These are phyloP conservation scores for Trimorus sp. DNA, from an alignment of 2,888 invertebrate genomes.

Conservation along the genomic window DNA sequence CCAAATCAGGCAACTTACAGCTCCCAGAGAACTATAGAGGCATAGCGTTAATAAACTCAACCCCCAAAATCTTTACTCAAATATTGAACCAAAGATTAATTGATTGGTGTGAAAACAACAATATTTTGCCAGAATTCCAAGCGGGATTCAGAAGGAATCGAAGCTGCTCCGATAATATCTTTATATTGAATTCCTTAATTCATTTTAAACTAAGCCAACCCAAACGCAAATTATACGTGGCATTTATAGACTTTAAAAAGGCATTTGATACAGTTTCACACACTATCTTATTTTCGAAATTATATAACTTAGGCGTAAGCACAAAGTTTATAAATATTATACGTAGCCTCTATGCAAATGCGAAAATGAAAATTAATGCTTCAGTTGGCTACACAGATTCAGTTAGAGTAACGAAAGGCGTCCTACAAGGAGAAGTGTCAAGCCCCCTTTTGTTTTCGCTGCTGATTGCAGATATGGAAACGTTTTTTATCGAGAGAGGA, in stretches of 20 bases:
- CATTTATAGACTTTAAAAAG: background rate
- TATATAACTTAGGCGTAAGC: background rate
- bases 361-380: background rate
- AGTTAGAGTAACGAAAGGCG: background rate
- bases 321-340: background rate
- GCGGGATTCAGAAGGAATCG: background rate
- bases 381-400: background rate
- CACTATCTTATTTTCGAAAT: background rate
- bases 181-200: constrained; percentile 1
- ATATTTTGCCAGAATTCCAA: background rate
- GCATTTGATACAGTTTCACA: background rate
- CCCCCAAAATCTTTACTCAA: background rate
- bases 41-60: background rate
- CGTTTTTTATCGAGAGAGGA: background rate
- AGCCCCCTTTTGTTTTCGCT: background rate
- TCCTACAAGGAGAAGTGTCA: background rate
- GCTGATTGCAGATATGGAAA: background rate
- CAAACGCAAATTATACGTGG: background rate
- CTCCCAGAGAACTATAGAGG: background rate
- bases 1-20: background rate
- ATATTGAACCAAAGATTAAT: background rate
- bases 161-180: background rate
- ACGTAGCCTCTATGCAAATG: background rate
- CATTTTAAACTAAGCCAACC: background rate
- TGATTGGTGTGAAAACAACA: background rate